Percentiles rank a stretch among this genome's conserved stretches.
Evolutionary conservation across 2,113 vertebrate species (phyloP).

Genomic region (Hemichromis elongatus): DNA sequence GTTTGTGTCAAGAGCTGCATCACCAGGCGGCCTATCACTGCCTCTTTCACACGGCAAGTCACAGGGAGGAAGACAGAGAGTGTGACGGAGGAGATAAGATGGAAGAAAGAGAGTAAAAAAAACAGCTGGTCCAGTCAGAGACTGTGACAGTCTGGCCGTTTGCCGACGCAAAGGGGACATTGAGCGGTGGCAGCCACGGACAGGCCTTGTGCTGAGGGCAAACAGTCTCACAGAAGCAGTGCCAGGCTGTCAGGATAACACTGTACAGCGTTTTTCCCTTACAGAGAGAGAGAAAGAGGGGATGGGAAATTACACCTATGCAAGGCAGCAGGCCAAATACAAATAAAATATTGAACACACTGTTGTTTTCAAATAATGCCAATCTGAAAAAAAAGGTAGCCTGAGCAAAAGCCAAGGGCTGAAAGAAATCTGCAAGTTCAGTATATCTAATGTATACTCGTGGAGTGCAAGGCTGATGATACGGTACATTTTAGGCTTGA

Average conservation of each 20-base stretch:
- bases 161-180: constrained; percentile 33
- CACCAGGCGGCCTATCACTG: constrained; percentile 8
- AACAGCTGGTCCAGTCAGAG: constrained; percentile 49
- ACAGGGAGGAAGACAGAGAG: constrained; percentile 23
- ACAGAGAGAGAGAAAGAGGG: not conserved
- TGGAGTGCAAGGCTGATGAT: not conserved
- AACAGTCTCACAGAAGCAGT: constrained; percentile 9
- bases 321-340: not conserved
- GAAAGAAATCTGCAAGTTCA: not conserved
- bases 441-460: not conserved
- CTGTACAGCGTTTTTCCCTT: not conserved
- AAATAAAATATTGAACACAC: not conserved
- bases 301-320: not conserved
- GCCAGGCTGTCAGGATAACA: not conserved
- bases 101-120: constrained; percentile 2
- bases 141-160: constrained; percentile 32
- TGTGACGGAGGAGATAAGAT: constrained; percentile 33
- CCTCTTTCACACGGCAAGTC: not conserved
- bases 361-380: not conserved
- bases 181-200: constrained; percentile 29
- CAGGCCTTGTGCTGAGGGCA: constrained; percentile 6
- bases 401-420: not conserved
- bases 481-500: not conserved
- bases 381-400: not conserved
- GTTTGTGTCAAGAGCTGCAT: constrained; percentile 22